These are phyloP conservation scores for Scomber scombrus DNA, from an alignment of 2,113 vertebrate species.

Conservation along the genomic window DNA sequence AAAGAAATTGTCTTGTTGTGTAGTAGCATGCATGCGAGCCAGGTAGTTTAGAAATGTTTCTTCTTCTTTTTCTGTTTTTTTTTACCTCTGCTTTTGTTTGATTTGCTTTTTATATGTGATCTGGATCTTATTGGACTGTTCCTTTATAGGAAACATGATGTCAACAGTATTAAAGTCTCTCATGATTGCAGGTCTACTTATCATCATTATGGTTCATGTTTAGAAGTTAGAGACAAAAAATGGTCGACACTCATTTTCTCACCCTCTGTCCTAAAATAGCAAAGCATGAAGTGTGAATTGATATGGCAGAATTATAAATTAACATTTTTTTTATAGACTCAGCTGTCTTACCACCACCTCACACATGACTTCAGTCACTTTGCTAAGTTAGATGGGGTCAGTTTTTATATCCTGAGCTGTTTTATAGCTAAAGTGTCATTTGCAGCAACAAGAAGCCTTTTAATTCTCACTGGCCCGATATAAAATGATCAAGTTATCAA, in stretches of 20 bases:
- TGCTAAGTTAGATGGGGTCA: conserved; percentile 17
- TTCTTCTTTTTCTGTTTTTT: conserved; percentile 35
- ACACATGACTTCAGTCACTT: neutral
- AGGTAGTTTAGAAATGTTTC: conserved; percentile 50
- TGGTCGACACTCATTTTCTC: conserved; percentile 25
- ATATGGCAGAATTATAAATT: conserved; percentile 26
- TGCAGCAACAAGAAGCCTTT: neutral
- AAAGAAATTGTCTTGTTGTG: conserved; percentile 64
- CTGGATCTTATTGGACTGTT: conserved; percentile 53
- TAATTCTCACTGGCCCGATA: neutral
- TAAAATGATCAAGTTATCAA: conserved; percentile 47
- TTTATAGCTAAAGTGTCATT: neutral
- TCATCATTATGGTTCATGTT: conserved; percentile 38
- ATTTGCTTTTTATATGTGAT: conserved; percentile 51
- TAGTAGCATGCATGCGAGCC: conserved; percentile 75
- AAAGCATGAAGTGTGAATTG: conserved; percentile 44
- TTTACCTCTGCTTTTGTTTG: conserved; percentile 53
- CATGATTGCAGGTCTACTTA: conserved; percentile 46
- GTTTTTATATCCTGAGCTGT: neutral
- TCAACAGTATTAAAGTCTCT: conserved; percentile 63
- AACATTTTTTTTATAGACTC: conserved; percentile 7
- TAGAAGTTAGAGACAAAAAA: conserved; percentile 34
- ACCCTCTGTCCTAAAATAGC: conserved; percentile 30
- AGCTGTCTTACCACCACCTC: neutral
- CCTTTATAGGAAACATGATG: conserved; percentile 44